Conservation (phyloP, 2,113 vertebrate species). For the Crotalus tigris region DNA sequence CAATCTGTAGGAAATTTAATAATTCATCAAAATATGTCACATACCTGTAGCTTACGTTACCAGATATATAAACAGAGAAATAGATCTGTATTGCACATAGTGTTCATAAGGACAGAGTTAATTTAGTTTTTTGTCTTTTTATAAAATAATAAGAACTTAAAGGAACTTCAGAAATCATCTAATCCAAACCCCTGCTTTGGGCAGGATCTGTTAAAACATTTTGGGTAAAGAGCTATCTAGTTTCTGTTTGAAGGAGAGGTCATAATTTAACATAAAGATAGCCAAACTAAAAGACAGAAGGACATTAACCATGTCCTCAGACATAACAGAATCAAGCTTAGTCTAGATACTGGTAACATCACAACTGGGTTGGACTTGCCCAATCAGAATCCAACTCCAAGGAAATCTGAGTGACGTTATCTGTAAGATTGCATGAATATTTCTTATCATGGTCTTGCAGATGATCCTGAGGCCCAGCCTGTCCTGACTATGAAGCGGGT, state of each 20-base stretch:
- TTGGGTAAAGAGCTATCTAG: background rate
- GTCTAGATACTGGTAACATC: background rate
- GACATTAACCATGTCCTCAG: background rate
- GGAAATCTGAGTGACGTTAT: background rate
- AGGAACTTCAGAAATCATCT: background rate
- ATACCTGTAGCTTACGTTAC: background rate
- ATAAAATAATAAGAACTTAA: background rate
- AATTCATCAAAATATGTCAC: background rate
- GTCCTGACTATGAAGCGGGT: background rate
- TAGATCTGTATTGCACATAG: background rate
- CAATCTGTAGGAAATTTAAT: background rate
- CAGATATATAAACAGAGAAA: background rate
- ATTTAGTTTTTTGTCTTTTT: background rate
- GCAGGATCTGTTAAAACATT: background rate
- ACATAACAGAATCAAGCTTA: background rate
- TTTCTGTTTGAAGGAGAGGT: background rate
- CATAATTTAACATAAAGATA: background rate
- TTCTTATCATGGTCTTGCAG: background rate
- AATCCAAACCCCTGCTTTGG: background rate
- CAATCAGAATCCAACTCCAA: background rate
- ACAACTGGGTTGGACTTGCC: background rate
- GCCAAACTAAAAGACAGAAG: background rate
- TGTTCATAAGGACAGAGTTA: background rate
- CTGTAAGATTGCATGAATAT: background rate
- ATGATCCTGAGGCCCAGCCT: background rate